These are phyloP conservation scores for Cylindroiulus punctatus DNA, from an alignment of 2,888 invertebrate species.

Conservation along the genomic window DNA sequence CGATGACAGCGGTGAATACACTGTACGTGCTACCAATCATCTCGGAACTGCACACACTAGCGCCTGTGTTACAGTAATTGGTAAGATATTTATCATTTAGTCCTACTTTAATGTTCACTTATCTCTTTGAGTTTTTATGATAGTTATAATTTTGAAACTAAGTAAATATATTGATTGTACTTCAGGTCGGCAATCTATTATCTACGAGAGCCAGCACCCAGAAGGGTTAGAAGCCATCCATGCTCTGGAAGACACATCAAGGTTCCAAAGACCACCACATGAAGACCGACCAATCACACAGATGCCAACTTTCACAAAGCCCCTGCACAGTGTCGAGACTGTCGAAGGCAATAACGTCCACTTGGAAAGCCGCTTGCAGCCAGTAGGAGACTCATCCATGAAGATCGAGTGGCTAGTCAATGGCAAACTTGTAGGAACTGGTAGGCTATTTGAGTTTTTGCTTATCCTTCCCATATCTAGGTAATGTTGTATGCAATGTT, in stretches of 20 bases:
- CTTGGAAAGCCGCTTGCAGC: slow-evolving; percentile 89
- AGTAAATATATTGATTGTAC: background rate
- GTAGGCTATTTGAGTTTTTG: slow-evolving; percentile 67
- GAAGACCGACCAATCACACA: slow-evolving; percentile 86
- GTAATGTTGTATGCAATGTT: background rate
- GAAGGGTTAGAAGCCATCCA: slow-evolving; percentile 92
- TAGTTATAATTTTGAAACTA: background rate
- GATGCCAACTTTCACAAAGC: slow-evolving; percentile 86
- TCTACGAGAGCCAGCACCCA: slow-evolving; percentile 91
- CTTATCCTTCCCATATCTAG: background rate
- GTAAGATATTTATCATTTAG: slow-evolving; percentile 54
- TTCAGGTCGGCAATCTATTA: slow-evolving; percentile 66
- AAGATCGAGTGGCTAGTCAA: slow-evolving; percentile 96
- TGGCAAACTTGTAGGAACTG: slow-evolving; percentile 89
- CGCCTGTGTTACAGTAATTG: slow-evolving; percentile 80
- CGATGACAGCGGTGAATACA: slow-evolving; percentile 96
- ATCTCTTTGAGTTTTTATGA: background rate
- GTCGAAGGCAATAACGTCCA: slow-evolving; percentile 92
- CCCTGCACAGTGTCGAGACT: slow-evolving; percentile 88
- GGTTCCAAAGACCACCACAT: slow-evolving; percentile 72
- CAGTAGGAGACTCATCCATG: slow-evolving; percentile 89
- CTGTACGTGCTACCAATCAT: slow-evolving; percentile 90
- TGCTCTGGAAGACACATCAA: slow-evolving; percentile 72
- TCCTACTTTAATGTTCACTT: too few species aligned
- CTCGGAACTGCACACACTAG: slow-evolving; percentile 92